Evolutionary conservation across 2,113 vertebrate species (phyloP), one percentile per base, ranked within the genome.

Genomic region (Protobothrops mucrosquamatus): DNA sequence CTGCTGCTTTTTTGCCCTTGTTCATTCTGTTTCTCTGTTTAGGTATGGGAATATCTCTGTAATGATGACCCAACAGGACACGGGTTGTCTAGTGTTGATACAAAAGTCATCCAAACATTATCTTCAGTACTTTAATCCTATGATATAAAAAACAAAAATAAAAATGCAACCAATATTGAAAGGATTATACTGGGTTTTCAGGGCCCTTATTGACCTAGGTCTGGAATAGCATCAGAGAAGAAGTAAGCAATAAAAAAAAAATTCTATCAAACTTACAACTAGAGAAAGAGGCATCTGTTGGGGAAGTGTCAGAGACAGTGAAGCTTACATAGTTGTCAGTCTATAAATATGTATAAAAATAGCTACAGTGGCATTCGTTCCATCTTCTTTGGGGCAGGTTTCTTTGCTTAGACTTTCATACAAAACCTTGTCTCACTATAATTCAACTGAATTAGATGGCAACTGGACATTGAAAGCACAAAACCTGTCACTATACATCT

Each of bases 111-210:
- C 34, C 3, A 61, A 92, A 61, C 46, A 52, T 39, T 39, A 20
- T 26, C 34, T 89, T 89, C 91, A 89, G 61, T 56, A 24, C 9
- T 88, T 56, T 61, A 26, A 92, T 89, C 39, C 34, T 88, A 22
- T 39, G 22, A 52, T 46, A 48, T 46, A 55, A 61, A 52, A 90
- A 15, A 15, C 88, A 89, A 87, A 87, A 93, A 89, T 91, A 86
- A 74, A 90, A 85, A 69, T 7, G n/a, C 51, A 92, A 81, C 1
- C 92, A 91, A 59, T 4, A 86, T 81, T 92, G 89, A 56, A 12
- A 90, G 43, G 90, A 92, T 93, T 22, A 85, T 11, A 26, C 54
- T 43, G 29, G 2, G 94, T 89, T 95, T 94, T 51, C 26, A 85
- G 22, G 88, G 52, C 18, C 51, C 92, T 39, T 46, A 24, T 39